phyloP scores from a whole-genome alignment of 2,888 invertebrate genomes.

The Drosophila prolongata region DNA sequence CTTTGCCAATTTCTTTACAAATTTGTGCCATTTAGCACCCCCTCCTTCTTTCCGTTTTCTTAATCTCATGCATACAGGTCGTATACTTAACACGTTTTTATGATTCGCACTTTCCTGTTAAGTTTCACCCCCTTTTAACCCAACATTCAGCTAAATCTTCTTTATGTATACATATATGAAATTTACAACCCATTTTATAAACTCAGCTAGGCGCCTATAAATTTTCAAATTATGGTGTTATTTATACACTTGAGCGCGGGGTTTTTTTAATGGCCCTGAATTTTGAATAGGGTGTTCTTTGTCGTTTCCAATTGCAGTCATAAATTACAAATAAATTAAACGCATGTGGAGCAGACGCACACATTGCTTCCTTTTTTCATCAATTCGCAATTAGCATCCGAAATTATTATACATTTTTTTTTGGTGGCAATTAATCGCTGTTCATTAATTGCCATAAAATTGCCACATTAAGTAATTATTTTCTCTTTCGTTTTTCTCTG shows the following conservation, averaged over 20 bases:
- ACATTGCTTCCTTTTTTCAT: conserved; percentile 28
- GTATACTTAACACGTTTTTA: conserved; percentile 58
- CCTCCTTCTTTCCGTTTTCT: not conserved
- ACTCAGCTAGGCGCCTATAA: conserved; percentile 14
- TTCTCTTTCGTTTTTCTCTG: not conserved
- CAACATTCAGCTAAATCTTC: not conserved
- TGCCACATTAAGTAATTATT: conserved; percentile 11
- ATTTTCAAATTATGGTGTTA: conserved; percentile 8
- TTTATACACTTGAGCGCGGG: conserved; percentile 8
- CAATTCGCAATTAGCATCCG: conserved; percentile 37
- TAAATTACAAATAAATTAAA: conserved; percentile 72
- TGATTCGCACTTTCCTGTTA: conserved; percentile 39
- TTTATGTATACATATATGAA: not conserved
- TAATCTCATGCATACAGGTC: conserved; percentile 29
- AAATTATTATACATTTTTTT: conserved; percentile 23
- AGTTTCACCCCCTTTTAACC: conserved; percentile 11
- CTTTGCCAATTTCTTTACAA: conserved; percentile 46
- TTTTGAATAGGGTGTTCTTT: conserved; percentile 11
- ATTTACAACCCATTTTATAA: conserved; percentile 4
- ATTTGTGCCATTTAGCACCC: conserved; percentile 37
- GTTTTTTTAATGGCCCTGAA: conserved; percentile 7
- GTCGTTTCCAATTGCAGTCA: conserved; percentile 43
- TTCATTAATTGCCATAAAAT: conserved; percentile 18
- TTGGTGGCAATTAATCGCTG: not conserved
- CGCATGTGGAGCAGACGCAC: conserved; percentile 57